These are phyloP conservation scores for Sebastes itinus DNA, from an alignment of 2,797 vertebrate species.

Conservation along the genomic window DNA sequence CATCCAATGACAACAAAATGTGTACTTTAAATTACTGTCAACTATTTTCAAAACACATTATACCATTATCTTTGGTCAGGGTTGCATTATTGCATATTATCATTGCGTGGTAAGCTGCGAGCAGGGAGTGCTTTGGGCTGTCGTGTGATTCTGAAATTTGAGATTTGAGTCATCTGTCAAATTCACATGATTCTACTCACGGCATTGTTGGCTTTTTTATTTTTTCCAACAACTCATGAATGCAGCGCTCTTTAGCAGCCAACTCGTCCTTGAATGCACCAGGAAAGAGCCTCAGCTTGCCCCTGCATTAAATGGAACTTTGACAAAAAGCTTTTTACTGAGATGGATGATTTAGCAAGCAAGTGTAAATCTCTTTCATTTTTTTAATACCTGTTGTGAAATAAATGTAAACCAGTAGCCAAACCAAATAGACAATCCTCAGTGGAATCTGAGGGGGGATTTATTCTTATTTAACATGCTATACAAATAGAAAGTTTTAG, in stretches of 20 bases:
- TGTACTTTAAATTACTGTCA: background rate
- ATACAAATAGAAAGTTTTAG: conserved; percentile 2
- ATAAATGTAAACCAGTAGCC: conserved; percentile 9
- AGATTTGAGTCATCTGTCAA: background rate
- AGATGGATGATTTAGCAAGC: conserved; percentile 25
- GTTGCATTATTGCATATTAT: background rate
- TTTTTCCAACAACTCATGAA: conserved; percentile 18
- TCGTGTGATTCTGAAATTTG: background rate
- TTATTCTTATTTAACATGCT: conserved; percentile 17
- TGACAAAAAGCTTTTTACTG: background rate
- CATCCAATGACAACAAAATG: background rate
- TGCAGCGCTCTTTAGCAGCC: background rate
- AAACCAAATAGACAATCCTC: conserved; percentile 11
- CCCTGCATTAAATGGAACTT: background rate
- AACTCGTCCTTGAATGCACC: conserved; percentile 32
- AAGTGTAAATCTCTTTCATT: background rate
- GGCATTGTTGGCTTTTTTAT: background rate
- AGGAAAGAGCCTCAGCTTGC: background rate
- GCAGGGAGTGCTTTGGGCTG: background rate
- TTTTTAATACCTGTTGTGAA: conserved; percentile 24
- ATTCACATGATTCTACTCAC: background rate
- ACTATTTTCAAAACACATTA: background rate
- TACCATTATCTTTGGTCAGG: background rate
- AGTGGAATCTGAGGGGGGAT: background rate
- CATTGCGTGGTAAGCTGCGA: background rate